These are phyloP conservation scores for Saxidomus purpurata DNA, from an alignment of 1,140 invertebrate species.

Conservation along the genomic window DNA sequence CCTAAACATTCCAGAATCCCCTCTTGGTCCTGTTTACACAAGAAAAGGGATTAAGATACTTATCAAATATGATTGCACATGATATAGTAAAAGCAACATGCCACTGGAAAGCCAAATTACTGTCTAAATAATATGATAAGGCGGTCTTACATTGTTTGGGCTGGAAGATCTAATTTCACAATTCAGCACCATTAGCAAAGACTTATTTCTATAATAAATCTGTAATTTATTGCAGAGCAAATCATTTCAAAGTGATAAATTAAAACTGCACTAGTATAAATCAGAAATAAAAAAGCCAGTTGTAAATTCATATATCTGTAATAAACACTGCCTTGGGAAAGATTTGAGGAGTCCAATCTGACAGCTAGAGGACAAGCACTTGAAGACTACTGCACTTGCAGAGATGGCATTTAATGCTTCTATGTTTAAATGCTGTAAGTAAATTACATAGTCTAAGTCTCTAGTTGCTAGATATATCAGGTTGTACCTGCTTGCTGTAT, in stretches of 20 bases:
- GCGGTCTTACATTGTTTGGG: conserved; percentile 10
- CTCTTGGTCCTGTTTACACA: neutral
- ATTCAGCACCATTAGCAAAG: neutral
- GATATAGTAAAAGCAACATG: neutral
- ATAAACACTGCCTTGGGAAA: too few species aligned
- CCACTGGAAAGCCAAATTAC: neutral
- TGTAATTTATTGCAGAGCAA: conserved; percentile 11
- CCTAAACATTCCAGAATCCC: neutral
- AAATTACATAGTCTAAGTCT: too few species aligned
- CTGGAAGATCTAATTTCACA: conserved; percentile 8
- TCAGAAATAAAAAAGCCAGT: neutral
- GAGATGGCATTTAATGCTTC: too few species aligned
- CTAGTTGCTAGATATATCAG: too few species aligned
- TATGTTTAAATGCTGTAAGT: too few species aligned
- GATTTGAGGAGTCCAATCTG: too few species aligned
- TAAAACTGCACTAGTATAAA: neutral
- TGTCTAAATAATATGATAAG: conserved; percentile 5
- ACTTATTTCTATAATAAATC: conserved; percentile 8
- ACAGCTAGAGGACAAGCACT: too few species aligned
- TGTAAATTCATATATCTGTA: neutral
- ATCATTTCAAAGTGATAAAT: conserved; percentile 9
- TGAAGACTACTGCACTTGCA: too few species aligned
- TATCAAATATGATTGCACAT: conserved; percentile 20
- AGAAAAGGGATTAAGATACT: conserved; percentile 37
- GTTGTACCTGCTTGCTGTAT: too few species aligned